Conservation (phyloP, 2,113 vertebrate species). For the Ahaetulla prasina region DNA sequence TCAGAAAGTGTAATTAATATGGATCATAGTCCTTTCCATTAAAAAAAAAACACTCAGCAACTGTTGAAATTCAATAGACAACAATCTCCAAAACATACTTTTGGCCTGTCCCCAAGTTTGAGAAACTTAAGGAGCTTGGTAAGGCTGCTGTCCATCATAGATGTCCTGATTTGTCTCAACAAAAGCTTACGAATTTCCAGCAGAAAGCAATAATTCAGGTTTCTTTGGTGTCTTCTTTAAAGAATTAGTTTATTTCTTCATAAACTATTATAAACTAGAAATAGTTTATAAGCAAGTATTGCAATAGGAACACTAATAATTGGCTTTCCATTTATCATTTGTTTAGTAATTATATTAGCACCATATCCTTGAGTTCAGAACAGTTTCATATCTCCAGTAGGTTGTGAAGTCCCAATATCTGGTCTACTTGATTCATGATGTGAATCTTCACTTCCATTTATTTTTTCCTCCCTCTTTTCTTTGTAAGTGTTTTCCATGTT, state of each 20-base stretch:
- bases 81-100: background rate
- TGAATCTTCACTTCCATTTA: conserved; percentile 3
- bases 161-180: background rate
- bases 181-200: background rate
- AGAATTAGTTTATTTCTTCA: conserved; percentile 6
- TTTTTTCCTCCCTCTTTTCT: conserved; percentile 10
- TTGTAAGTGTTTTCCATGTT: conserved; percentile 24
- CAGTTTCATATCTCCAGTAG: conserved; percentile 11
- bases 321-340: background rate
- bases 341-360: conserved; percentile 12
- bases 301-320: conserved; percentile 37
- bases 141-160: background rate
- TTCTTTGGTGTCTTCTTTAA: conserved; percentile 26
- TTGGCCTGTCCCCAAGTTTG: background rate
- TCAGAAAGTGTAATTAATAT: background rate
- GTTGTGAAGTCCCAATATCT: background rate
- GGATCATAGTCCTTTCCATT: background rate
- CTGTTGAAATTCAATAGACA: background rate
- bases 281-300: conserved; percentile 4
- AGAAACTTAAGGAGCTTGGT: background rate
- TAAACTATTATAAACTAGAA: background rate
- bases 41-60: background rate
- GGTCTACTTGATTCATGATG: background rate
- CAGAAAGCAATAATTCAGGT: background rate
- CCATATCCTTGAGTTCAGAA: background rate